phyloP scores from a whole-genome alignment of 2,113 vertebrate species.

The Acrocephalus arundinaceus region DNA sequence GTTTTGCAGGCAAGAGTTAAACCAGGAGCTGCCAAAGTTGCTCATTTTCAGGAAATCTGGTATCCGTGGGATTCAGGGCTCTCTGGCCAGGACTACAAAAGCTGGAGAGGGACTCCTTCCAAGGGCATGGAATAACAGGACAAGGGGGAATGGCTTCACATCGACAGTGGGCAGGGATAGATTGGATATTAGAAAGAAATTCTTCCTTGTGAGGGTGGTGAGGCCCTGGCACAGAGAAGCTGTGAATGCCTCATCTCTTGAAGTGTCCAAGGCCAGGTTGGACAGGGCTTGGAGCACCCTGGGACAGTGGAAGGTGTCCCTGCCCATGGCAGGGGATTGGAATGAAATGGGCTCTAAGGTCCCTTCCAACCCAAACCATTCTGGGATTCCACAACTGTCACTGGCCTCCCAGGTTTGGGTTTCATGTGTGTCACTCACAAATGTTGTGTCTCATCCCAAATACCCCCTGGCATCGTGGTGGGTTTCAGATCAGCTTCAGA shows the following conservation, averaged over 20 bases:
- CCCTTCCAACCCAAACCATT: not conserved
- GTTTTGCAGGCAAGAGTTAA: not conserved
- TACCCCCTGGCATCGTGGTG: fast-evolving
- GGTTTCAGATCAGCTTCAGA: fast-evolving
- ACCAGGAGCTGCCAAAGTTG: not conserved
- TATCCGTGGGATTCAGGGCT: not conserved
- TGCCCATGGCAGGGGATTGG: not conserved
- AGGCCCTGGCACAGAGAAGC: not conserved
- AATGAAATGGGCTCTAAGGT: not conserved
- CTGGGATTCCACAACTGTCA: not conserved
- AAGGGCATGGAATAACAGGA: not conserved
- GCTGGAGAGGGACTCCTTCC: not conserved
- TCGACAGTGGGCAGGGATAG: not conserved
- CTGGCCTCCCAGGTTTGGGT: not conserved
- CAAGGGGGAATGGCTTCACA: not conserved
- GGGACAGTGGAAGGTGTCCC: not conserved
- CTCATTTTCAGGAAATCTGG: not conserved
- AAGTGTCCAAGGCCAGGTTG: not conserved
- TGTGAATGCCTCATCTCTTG: not conserved
- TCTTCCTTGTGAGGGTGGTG: not conserved
- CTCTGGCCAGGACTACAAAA: not conserved
- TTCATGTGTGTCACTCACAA: not conserved
- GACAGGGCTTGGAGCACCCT: not conserved
- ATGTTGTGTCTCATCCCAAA: not conserved
- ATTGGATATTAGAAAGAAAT: not conserved